Evolutionary conservation across 2,113 vertebrate species (phyloP).

Genomic region (Hippotragus niger): DNA sequence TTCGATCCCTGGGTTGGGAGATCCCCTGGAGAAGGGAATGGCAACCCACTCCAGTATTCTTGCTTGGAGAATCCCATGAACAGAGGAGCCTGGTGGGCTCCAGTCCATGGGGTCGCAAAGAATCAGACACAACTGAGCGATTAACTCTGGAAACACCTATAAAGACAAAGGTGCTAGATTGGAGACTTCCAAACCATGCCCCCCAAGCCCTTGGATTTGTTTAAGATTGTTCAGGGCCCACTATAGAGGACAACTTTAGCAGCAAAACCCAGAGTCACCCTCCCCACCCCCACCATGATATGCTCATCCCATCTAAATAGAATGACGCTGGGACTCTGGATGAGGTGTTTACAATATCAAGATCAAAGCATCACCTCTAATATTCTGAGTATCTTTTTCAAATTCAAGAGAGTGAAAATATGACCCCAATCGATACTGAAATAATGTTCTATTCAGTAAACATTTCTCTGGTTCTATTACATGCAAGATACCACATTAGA

Average conservation of each 20-base stretch:
- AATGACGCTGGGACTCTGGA: background rate
- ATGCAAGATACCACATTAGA: background rate
- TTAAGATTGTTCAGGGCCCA: background rate
- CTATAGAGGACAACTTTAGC: background rate
- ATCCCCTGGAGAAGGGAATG: background rate
- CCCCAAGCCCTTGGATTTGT: background rate
- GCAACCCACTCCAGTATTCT: background rate
- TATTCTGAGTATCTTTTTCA: background rate
- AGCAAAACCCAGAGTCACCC: background rate
- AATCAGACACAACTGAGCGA: background rate
- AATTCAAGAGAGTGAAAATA: background rate
- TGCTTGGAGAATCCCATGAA: background rate
- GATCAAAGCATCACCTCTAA: background rate
- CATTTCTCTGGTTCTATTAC: background rate
- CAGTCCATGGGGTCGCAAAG: background rate
- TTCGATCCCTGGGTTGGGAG: background rate
- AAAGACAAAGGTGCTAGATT: background rate
- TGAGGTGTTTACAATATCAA: background rate
- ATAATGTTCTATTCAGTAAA: conserved; percentile 16
- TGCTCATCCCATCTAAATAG: background rate
- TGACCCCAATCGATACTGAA: background rate
- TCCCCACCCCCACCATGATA: background rate
- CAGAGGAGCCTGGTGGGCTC: background rate
- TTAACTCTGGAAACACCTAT: background rate
- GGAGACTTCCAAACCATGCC: background rate